Evolutionary conservation across 1,140 invertebrate species (phyloP), one percentile per base, ranked within the genome.

Genomic region (Lasaia peninsularis): DNA sequence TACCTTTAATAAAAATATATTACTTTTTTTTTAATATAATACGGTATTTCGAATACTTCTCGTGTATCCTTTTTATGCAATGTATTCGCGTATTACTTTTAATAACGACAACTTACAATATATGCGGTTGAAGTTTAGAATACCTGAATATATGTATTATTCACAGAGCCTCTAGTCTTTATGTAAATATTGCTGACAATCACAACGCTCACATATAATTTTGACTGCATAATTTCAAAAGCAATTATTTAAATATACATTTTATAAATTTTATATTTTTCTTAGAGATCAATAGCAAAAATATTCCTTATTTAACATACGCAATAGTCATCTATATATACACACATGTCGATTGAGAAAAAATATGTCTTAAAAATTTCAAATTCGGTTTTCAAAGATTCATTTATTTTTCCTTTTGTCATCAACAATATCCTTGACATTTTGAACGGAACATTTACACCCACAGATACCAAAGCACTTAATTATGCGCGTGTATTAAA

Each of bases 111-210:
- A 56, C 37, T 44, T 44, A 44, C 10, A 2, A 12, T 28, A 2
- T 18, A 18, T 8, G 9, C 16, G 9, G 8, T 40, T 40, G 16
- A 40, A 14, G 14, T 18, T 40, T 40, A 18, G 14, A 40, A 10
- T 40, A 40, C 16, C 8, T 40, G 16, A 40, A 60, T 52, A n/a
- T n/a, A n/a, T n/a, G n/a, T n/a, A 40, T 53, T 69, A 71, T 62
- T 52, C 66, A 67, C 71, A 80, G 63, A 77, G 72, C 76, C 75
- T 85, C 78, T 54, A 85, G 79, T 85, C 79, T 82, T 80, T 67
- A 58, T 60, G 61, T 73, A 62, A 60, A 70, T 69, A 77, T 73
- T 72, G 56, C 67, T 48, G 12, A 55, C 56, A 58, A 55, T 60
- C 63, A 62, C 57, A 63, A 63, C 61, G 32, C 61, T 54, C 60